A percentile compares a stretch with the other conserved stretches of the same genome.
Conservation (phyloP, 2,113 vertebrate genomes). For the Hiodon tergisus region DNA sequence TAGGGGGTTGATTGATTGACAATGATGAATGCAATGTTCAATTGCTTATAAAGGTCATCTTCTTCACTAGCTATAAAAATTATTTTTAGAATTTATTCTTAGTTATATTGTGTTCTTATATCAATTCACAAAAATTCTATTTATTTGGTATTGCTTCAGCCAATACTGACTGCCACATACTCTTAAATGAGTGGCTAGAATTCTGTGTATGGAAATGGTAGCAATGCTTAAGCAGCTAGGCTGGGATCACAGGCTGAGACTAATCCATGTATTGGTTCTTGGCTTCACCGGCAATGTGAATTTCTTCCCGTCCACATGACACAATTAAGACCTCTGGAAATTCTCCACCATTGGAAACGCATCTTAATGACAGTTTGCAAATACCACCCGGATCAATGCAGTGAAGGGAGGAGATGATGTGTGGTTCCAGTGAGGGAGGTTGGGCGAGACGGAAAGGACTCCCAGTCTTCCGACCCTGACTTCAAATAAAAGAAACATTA, state of each 20-base stretch:
- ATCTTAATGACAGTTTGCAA: neutral
- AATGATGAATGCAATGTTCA: conserved; percentile 15
- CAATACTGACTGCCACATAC: neutral
- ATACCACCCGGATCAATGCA: neutral
- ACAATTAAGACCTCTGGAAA: neutral
- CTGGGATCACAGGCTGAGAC: neutral
- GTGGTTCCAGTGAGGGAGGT: too few relatives aligned
- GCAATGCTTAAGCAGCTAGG: neutral
- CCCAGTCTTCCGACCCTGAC: conserved; percentile 23
- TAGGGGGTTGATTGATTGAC: conserved; percentile 11
- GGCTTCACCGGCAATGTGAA: neutral
- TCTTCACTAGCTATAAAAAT: neutral
- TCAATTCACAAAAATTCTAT: neutral
- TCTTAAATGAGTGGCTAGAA: neutral
- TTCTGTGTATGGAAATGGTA: neutral
- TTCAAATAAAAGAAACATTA: conserved; percentile 38
- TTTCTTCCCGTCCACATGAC: neutral
- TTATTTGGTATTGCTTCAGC: too few relatives aligned
- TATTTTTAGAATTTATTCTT: neutral
- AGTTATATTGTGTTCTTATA: neutral
- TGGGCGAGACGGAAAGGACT: neutral
- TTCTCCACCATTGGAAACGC: neutral
- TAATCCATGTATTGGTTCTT: neutral
- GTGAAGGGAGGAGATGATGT: neutral
- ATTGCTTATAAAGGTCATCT: neutral